Percentiles rank a stretch among this genome's conserved stretches.
Evolutionary conservation across 1,140 invertebrate species (phyloP).

Genomic region (Drosophila baimaii): DNA sequence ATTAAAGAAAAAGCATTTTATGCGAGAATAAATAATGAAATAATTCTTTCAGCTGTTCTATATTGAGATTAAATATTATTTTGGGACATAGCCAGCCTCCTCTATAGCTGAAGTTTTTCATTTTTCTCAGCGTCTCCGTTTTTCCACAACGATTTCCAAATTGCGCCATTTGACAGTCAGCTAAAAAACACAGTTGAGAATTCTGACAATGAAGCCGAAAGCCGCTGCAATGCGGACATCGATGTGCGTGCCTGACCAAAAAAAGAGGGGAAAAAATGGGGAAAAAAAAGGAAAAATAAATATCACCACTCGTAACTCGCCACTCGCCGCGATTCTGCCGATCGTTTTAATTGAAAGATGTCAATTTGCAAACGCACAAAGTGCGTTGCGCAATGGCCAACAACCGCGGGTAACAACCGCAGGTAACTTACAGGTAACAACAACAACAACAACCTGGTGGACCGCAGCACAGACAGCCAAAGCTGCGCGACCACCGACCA

Average conservation of each 20-base stretch:
- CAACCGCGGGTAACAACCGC: slow-evolving; percentile 14
- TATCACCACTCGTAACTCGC: too few species aligned
- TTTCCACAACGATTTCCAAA: slow-evolving; percentile 45
- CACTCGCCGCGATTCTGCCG: slow-evolving; percentile 27
- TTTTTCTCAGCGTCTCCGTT: background rate
- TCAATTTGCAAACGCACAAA: slow-evolving; percentile 83
- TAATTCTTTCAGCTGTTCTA: too few species aligned
- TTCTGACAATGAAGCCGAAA: slow-evolving; percentile 49
- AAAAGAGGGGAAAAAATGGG: background rate
- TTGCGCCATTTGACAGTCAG: slow-evolving; percentile 80
- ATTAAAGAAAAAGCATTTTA: too few species aligned
- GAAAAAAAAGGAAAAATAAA: background rate
- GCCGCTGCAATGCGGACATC: slow-evolving; percentile 30
- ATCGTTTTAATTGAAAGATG: slow-evolving; percentile 83
- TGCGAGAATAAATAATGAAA: too few species aligned
- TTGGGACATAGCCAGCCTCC: background rate
- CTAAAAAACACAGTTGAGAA: slow-evolving; percentile 41
- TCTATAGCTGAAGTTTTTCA: background rate
- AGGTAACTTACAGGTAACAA: background rate
- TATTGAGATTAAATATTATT: too few species aligned
- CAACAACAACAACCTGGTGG: slow-evolving; percentile 11
- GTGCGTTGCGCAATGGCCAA: slow-evolving; percentile 73
- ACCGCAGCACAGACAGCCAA: slow-evolving; percentile 19
- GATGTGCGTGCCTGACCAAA: slow-evolving; percentile 60
- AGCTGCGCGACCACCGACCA: slow-evolving; percentile 1